Conservation (phyloP, 2,888 invertebrate species). For the Caenorhabditis sp. region DNA sequence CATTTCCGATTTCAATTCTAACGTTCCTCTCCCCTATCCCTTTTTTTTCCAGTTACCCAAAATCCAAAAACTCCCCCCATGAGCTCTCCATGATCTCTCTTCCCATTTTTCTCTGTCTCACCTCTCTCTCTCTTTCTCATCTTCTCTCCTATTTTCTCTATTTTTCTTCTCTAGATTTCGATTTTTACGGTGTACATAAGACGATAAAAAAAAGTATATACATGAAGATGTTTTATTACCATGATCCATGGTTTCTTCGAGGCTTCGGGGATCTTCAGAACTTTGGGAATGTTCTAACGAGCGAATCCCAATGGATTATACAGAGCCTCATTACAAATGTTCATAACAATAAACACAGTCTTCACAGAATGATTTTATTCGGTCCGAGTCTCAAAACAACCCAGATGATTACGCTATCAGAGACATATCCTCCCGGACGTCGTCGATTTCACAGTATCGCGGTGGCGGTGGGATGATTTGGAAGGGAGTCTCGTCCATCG, state of each 20-base stretch:
- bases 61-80: conserved; percentile 8
- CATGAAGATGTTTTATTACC: conserved; percentile 12
- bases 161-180: conserved; percentile 31
- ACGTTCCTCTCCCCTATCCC: neutral
- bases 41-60: neutral
- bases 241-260: neutral
- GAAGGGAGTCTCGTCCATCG: too few relatives aligned
- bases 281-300: neutral
- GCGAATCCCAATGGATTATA: too few relatives aligned
- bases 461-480: too few relatives aligned
- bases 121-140: neutral
- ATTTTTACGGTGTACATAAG: conserved; percentile 58
- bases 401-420: too few relatives aligned
- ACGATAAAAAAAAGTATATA: conserved; percentile 58
- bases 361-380: too few relatives aligned
- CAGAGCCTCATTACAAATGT: too few relatives aligned
- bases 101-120: neutral
- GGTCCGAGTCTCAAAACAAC: too few relatives aligned
- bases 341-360: too few relatives aligned
- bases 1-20: neutral
- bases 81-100: conserved; percentile 51
- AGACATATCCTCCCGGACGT: too few relatives aligned
- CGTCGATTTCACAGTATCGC: too few relatives aligned
- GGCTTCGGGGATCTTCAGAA: neutral
- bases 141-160: conserved; percentile 3